Percentiles rank a stretch among this genome's conserved stretches.
phyloP scores from a whole-genome alignment of 2,888 invertebrate species.

The Melipona bicolor region DNA sequence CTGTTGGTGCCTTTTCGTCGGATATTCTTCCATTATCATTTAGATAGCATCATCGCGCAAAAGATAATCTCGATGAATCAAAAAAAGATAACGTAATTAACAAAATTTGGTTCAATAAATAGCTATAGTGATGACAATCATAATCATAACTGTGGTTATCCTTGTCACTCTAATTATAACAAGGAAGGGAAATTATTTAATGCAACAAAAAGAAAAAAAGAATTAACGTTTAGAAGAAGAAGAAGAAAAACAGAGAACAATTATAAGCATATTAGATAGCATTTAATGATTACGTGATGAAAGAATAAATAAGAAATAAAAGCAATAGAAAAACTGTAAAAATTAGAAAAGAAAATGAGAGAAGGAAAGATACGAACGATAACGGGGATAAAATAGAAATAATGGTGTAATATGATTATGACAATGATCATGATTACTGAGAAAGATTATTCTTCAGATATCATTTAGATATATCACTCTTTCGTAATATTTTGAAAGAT shows the following conservation, averaged over 20 bases:
- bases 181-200: not conserved
- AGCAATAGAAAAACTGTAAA: slow-evolving; percentile 20
- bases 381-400: not conserved
- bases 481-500: slow-evolving; percentile 39
- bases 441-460: not conserved
- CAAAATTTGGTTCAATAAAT: slow-evolving; percentile 12
- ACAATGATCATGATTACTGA: slow-evolving; percentile 4
- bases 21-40: slow-evolving; percentile 67
- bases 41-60: not conserved
- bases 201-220: not conserved
- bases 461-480: slow-evolving; percentile 9
- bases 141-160: slow-evolving; percentile 22
- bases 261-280: not conserved
- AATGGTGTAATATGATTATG: not conserved
- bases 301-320: not conserved
- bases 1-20: slow-evolving; percentile 78
- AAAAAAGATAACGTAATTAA: slow-evolving; percentile 1
- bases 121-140: slow-evolving; percentile 26
- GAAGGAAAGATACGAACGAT: not conserved
- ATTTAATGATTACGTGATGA: not conserved
- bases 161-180: slow-evolving; percentile 28
- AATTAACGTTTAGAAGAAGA: not conserved
- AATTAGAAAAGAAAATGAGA: not conserved
- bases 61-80: slow-evolving; percentile 9
- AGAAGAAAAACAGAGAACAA: not conserved